Evolutionary conservation across 2,113 vertebrate species (phyloP).

Genomic region (Rhadina sibilatrix): DNA sequence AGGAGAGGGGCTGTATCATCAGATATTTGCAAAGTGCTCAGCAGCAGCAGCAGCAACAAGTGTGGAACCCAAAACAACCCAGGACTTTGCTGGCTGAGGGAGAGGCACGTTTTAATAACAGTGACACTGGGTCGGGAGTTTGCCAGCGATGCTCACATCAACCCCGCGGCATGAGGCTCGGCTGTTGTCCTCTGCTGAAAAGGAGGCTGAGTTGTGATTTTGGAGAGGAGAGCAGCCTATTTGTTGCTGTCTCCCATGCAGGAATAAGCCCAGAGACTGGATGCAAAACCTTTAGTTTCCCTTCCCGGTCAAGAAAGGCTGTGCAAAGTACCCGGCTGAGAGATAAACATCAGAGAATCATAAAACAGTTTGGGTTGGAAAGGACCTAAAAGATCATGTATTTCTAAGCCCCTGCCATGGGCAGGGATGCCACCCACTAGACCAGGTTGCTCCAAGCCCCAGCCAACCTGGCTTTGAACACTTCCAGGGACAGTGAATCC

Average conservation of each 20-base stretch:
- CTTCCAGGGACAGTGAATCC: background rate
- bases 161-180: fast-evolving
- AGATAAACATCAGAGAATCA: background rate
- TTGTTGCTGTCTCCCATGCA: background rate
- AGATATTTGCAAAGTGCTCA: background rate
- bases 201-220: background rate
- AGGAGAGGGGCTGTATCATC: background rate
- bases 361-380: background rate
- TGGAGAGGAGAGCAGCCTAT: background rate
- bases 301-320: background rate
- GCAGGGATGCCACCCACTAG: background rate
- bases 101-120: background rate
- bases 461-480: background rate
- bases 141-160: background rate
- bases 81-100: background rate
- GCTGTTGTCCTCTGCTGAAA: background rate
- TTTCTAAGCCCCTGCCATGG: background rate
- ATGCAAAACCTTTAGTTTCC: background rate
- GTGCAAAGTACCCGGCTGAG: background rate
- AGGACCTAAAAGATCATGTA: background rate
- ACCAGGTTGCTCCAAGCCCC: background rate
- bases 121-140: background rate
- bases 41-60: background rate
- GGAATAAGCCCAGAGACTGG: background rate
- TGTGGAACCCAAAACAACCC: background rate